Conservation (phyloP, 2,888 invertebrate species). For the Pycnomerus fuliginosus region DNA sequence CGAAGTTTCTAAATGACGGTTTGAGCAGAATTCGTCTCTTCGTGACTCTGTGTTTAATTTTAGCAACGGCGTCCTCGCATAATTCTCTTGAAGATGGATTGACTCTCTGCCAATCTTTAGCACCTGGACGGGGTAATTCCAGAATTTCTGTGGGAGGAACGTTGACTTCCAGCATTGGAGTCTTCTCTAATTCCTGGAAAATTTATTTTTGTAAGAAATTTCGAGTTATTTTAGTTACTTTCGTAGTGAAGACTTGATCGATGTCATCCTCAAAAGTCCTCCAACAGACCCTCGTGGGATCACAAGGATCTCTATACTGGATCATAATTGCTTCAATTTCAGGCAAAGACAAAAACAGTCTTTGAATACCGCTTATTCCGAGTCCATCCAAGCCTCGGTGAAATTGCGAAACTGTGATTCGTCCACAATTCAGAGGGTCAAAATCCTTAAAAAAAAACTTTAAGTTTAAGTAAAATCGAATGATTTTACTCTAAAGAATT, state of each 20-base stretch:
- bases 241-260: constrained; percentile 60
- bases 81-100: constrained; percentile 51
- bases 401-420: constrained; percentile 70
- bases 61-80: constrained; percentile 63
- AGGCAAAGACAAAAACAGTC: constrained; percentile 59
- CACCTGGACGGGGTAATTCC: constrained; percentile 54
- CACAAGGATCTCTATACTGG: constrained; percentile 72
- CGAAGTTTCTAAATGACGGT: constrained; percentile 70
- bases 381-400: constrained; percentile 67
- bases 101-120: constrained; percentile 54
- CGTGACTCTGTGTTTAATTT: constrained; percentile 62
- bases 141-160: constrained; percentile 58
- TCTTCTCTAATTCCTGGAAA: constrained; percentile 61
- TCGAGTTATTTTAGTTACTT: too few species aligned
- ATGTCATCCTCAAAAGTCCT: constrained; percentile 75
- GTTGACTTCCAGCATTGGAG: constrained; percentile 59
- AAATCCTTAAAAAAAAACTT: constrained; percentile 57
- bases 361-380: constrained; percentile 61
- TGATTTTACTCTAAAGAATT: constrained; percentile 65
- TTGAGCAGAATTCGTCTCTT: constrained; percentile 65
- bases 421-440: constrained; percentile 68
- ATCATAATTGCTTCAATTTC: constrained; percentile 66
- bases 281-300: constrained; percentile 70
- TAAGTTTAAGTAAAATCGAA: constrained; percentile 1
- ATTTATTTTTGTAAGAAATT: constrained; percentile 1